phyloP scores from a whole-genome alignment of 1,140 invertebrate species.

The Propsilocerus akamusi region DNA sequence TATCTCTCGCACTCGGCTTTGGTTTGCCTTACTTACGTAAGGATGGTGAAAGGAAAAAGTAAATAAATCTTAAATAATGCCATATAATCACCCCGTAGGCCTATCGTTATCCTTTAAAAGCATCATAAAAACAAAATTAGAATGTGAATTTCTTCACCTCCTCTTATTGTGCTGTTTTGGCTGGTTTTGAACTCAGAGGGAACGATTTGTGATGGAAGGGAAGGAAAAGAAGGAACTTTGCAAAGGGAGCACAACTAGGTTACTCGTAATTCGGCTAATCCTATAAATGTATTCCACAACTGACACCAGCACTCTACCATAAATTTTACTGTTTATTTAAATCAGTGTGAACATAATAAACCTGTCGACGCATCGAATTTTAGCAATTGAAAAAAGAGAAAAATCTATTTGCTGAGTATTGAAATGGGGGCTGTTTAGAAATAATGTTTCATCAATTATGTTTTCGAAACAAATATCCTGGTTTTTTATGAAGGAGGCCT shows the following conservation, averaged over 20 bases:
- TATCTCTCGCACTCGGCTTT: not conserved
- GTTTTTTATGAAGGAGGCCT: no score
- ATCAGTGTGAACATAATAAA: not conserved
- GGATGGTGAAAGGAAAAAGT: not conserved
- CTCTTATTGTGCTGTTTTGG: not conserved
- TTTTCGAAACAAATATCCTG: no score
- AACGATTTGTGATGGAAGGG: not conserved
- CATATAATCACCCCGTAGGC: no score
- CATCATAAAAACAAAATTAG: conserved; percentile 1
- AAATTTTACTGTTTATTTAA: not conserved
- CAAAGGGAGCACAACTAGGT: not conserved
- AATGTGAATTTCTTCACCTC: not conserved
- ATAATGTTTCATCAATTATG: no score
- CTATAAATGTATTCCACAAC: not conserved
- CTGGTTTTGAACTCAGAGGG: not conserved
- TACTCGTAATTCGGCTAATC: not conserved
- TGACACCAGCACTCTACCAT: not conserved
- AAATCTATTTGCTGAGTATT: no score
- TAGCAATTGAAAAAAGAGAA: no score
- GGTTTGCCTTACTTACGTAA: not conserved
- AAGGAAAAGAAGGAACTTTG: not conserved
- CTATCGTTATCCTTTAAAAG: not conserved
- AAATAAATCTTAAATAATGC: conserved; percentile 2
- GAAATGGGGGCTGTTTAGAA: no score
- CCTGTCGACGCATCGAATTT: not conserved